Conservation (phyloP, 1,140 invertebrate genomes). For the Drosophila ogumai region DNA sequence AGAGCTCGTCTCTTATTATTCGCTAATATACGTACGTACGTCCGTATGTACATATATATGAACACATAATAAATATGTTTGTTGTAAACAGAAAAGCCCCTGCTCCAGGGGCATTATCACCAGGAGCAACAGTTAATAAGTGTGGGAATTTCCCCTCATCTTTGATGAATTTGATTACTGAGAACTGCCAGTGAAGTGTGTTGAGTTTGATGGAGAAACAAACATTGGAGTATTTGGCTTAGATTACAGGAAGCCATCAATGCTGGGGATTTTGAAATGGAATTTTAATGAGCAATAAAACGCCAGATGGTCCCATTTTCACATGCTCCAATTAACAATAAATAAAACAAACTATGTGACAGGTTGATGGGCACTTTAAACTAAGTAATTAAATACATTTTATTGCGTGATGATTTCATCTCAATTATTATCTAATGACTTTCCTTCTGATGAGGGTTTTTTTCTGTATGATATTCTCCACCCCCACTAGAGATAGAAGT, state of each 20-base stretch:
- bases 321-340: constrained; percentile 8
- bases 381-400: not conserved
- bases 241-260: constrained; percentile 10
- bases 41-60: constrained; percentile 22
- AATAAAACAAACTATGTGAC: not conserved
- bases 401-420: not conserved
- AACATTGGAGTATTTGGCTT: not conserved
- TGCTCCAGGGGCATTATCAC: constrained; percentile 45
- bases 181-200: constrained; percentile 15
- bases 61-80: constrained; percentile 40
- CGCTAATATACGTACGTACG: not conserved
- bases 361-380: not conserved
- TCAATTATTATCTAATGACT: not conserved
- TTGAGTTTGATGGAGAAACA: constrained; percentile 1
- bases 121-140: constrained; percentile 66
- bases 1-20: constrained; percentile 18
- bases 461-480: not conserved
- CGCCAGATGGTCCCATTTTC: constrained; percentile 2
- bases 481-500: not conserved
- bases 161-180: constrained; percentile 59
- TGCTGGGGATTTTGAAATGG: not conserved
- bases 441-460: not conserved
- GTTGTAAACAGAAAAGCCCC: constrained; percentile 49
- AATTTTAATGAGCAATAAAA: constrained; percentile 27
- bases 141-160: constrained; percentile 18